phyloP scores from a whole-genome alignment of 2,888 invertebrate genomes.

The Calameuta idolon region DNA sequence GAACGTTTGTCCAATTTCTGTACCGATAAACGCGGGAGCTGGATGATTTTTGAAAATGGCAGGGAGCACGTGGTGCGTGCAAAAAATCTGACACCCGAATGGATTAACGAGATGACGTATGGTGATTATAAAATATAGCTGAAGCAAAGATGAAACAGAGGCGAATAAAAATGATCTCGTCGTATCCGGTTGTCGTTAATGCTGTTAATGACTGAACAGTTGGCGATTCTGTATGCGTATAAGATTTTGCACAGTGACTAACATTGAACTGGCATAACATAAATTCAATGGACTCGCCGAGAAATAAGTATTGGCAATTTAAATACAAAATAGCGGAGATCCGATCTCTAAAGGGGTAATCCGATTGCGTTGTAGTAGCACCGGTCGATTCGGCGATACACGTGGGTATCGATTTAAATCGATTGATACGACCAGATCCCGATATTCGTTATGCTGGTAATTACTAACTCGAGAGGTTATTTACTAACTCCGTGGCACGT shows the following conservation, averaged over 20 bases:
- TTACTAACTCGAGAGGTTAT: constrained; percentile 41
- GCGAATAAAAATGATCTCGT: background rate
- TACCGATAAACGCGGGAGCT: background rate
- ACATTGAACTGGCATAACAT: background rate
- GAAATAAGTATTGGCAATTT: constrained; percentile 25
- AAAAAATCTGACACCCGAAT: background rate
- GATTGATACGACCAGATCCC: constrained; percentile 19
- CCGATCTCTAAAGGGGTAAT: constrained; percentile 21
- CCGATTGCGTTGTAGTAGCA: background rate
- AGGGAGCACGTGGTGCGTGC: background rate
- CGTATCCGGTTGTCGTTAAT: background rate
- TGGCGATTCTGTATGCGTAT: background rate
- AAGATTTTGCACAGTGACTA: background rate
- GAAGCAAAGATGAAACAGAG: background rate
- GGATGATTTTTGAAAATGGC: background rate
- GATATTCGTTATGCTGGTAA: constrained; percentile 32
- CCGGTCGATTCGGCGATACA: constrained; percentile 3
- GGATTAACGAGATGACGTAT: background rate
- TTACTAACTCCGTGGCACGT: constrained; percentile 42
- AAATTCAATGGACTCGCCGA: background rate
- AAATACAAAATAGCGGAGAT: constrained; percentile 28
- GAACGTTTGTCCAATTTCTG: constrained; percentile 2
- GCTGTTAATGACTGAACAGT: background rate
- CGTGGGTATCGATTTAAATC: constrained; percentile 18
- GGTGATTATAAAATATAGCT: background rate